These are phyloP conservation scores for Lates calcarifer DNA, from an alignment of 2,113 vertebrate genomes.

Conservation along the genomic window DNA sequence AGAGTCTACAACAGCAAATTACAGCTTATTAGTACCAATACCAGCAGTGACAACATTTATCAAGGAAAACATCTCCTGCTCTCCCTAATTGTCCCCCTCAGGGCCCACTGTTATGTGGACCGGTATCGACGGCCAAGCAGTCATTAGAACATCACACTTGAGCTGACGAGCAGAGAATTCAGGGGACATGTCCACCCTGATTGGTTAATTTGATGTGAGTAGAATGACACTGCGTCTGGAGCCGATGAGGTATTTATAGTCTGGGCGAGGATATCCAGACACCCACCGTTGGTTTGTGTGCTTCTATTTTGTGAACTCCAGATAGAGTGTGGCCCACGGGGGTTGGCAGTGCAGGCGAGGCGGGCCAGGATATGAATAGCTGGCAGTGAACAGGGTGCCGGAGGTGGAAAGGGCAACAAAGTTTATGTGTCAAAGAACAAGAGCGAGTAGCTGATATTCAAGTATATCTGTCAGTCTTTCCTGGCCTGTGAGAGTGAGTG, in stretches of 20 bases:
- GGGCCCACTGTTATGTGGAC: constrained; percentile 63
- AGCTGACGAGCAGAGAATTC: constrained; percentile 63
- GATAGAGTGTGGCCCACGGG: constrained; percentile 23
- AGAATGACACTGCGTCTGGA: constrained; percentile 68
- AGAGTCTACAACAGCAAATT: constrained; percentile 69
- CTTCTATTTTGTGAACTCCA: constrained; percentile 42
- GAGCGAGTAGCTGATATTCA: constrained; percentile 58
- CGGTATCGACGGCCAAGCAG: constrained; percentile 72
- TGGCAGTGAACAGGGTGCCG: constrained; percentile 27
- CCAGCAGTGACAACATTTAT: constrained; percentile 78
- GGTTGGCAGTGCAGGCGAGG: constrained; percentile 9
- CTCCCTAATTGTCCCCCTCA: constrained; percentile 74
- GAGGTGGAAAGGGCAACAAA: constrained; percentile 57
- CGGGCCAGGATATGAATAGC: constrained; percentile 55
- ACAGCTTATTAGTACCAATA: constrained; percentile 78
- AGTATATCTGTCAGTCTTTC: constrained; percentile 66
- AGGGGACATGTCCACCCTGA: constrained; percentile 67
- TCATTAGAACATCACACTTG: constrained; percentile 82
- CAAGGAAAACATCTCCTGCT: constrained; percentile 75
- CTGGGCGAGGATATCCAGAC: constrained; percentile 33
- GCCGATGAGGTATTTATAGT: constrained; percentile 64
- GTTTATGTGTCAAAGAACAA: constrained; percentile 64
- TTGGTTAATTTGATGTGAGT: constrained; percentile 76
- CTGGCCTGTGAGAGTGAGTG: constrained; percentile 44
- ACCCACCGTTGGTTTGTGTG: constrained; percentile 16